phyloP scores from a whole-genome alignment of 2,797 vertebrate genomes.

The Peromyscus melanophrys region DNA sequence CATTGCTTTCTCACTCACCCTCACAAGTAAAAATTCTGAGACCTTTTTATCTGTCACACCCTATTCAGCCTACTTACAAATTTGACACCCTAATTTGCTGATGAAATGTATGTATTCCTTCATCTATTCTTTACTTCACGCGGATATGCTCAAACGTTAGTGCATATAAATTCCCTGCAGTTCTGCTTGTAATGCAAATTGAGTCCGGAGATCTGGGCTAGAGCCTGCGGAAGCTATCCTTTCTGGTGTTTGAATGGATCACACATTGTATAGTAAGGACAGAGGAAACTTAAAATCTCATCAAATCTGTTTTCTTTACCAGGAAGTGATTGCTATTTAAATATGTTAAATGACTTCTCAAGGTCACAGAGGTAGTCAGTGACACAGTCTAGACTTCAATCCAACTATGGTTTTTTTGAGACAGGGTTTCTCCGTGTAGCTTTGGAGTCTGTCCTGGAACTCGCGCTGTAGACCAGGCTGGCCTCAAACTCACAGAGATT shows the following conservation, averaged over 20 bases:
- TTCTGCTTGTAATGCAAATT: slow-evolving; percentile 8
- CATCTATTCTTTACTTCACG: background rate
- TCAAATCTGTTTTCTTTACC: background rate
- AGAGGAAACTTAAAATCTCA: background rate
- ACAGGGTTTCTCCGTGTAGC: too few species aligned
- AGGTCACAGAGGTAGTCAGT: background rate
- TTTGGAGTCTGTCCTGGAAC: too few species aligned
- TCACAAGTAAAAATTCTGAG: background rate
- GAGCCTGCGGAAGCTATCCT: background rate
- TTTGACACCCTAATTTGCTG: slow-evolving; percentile 9
- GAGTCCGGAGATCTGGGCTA: background rate
- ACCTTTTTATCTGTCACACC: background rate
- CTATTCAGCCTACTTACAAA: background rate
- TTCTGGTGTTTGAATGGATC: slow-evolving; percentile 40
- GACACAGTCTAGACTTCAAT: background rate
- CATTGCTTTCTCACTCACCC: background rate
- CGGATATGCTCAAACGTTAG: background rate
- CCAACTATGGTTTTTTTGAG: too few species aligned
- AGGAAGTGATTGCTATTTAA: slow-evolving; percentile 34
- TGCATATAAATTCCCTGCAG: background rate
- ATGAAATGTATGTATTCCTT: background rate
- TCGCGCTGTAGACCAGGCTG: too few species aligned
- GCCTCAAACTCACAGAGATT: too few species aligned
- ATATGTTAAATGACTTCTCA: slow-evolving; percentile 47
- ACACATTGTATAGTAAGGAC: background rate